Evolutionary conservation across 1,140 invertebrate species (phyloP).

Genomic region (Drosophila ercepeae): DNA sequence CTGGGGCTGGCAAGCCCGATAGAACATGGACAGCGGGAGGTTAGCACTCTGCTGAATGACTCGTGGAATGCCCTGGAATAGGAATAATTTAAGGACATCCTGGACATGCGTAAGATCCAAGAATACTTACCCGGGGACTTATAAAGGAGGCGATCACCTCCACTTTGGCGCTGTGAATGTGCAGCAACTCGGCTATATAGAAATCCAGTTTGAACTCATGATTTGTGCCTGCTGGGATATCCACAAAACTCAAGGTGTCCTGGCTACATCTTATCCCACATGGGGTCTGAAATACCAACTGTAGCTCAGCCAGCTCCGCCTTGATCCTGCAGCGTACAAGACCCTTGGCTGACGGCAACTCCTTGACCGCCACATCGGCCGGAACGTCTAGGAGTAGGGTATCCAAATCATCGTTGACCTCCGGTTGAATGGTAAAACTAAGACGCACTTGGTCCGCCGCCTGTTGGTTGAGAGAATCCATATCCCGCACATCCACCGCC

Average conservation of each 20-base stretch:
- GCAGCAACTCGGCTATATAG: slow-evolving; percentile 66
- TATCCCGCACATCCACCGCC: slow-evolving; percentile 71
- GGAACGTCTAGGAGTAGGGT: slow-evolving; percentile 69
- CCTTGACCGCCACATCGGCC: slow-evolving; percentile 71
- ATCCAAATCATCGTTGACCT: slow-evolving; percentile 61
- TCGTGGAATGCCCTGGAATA: slow-evolving; percentile 69
- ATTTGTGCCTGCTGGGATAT: slow-evolving; percentile 51
- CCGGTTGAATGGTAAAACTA: slow-evolving; percentile 53
- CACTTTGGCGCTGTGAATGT: slow-evolving; percentile 60
- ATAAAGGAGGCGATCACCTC: slow-evolving; percentile 72
- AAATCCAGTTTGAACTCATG: slow-evolving; percentile 62
- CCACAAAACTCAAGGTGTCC: slow-evolving; percentile 60
- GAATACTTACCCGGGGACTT: slow-evolving; percentile 51
- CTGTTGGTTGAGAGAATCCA: slow-evolving; percentile 73
- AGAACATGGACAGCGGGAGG: slow-evolving; percentile 76
- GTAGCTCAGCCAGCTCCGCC: slow-evolving; percentile 66
- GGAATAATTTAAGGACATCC: not conserved
- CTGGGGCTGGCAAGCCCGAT: slow-evolving; percentile 62
- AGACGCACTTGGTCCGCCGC: slow-evolving; percentile 73
- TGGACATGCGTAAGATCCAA: not conserved
- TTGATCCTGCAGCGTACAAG: slow-evolving; percentile 55
- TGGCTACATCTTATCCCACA: slow-evolving; percentile 64
- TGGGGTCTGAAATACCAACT: slow-evolving; percentile 59
- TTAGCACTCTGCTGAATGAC: slow-evolving; percentile 63
- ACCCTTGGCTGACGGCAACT: slow-evolving; percentile 64